A percentile compares a stretch with the other conserved stretches of the same genome.
Evolutionary conservation across 2,113 vertebrate species (phyloP).

Genomic region (Vulpes lagopus): DNA sequence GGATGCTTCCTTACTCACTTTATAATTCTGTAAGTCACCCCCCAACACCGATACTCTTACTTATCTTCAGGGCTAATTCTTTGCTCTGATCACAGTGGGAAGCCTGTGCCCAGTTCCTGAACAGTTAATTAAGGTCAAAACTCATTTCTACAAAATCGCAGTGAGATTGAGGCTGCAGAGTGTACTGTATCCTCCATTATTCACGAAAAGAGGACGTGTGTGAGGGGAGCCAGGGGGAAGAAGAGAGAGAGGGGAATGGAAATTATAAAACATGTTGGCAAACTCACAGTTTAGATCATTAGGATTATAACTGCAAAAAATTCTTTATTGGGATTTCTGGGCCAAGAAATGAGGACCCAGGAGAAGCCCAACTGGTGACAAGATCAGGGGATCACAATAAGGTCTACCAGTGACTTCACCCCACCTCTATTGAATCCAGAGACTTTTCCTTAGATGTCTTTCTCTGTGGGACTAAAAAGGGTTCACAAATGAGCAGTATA

Average conservation of each 20-base stretch:
- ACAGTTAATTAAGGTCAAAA: constrained; percentile 73
- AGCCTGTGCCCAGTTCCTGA: neutral
- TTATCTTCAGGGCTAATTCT: constrained; percentile 55
- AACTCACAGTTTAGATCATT: neutral
- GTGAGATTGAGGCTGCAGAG: neutral
- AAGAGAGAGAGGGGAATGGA: neutral
- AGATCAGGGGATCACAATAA: neutral
- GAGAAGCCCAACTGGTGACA: neutral
- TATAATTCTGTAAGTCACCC: neutral
- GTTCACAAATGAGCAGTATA: neutral
- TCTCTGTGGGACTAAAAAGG: neutral
- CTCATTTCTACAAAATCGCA: constrained; percentile 51
- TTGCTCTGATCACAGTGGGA: constrained; percentile 23
- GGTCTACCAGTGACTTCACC: neutral
- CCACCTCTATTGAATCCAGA: neutral
- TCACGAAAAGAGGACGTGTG: neutral
- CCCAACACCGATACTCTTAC: no score
- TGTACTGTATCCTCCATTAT: neutral
- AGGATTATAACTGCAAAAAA: neutral
- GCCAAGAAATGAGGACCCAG: neutral
- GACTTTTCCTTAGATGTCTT: neutral
- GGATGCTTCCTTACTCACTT: neutral
- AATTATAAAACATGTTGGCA: neutral
- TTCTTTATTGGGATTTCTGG: neutral
- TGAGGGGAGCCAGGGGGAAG: neutral